Conservation (phyloP, 2,113 vertebrate species). For the Ailuropoda melanoleuca region DNA sequence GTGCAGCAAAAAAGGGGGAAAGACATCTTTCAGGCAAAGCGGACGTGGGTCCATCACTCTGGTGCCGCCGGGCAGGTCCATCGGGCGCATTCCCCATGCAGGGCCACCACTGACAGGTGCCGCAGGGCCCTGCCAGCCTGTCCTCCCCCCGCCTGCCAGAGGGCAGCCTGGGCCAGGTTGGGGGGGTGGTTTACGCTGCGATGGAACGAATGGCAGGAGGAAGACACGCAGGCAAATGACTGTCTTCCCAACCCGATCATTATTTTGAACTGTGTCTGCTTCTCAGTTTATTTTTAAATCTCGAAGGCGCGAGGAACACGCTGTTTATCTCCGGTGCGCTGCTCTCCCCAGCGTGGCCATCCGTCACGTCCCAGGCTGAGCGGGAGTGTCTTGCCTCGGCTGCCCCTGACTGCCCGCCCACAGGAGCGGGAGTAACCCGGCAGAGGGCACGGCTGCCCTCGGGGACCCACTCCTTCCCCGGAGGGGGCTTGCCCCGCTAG, state of each 20-base stretch:
- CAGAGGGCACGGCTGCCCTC: accelerated
- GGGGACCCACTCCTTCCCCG: accelerated
- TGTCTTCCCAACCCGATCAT: neutral
- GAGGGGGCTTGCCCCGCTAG: accelerated
- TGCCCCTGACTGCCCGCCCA: neutral
- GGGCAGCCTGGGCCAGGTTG: neutral
- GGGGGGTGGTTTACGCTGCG: accelerated
- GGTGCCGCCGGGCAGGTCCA: neutral
- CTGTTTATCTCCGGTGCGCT: neutral
- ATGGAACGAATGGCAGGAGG: neutral
- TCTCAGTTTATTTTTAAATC: slow-evolving; percentile 17
- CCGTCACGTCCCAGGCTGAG: accelerated
- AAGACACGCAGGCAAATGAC: neutral
- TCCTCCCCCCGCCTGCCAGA: neutral
- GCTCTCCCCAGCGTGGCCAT: neutral
- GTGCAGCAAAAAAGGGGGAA: neutral
- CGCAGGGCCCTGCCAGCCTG: accelerated
- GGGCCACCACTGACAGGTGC: neutral
- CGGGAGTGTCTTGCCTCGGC: too few relatives aligned
- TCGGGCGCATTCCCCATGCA: neutral
- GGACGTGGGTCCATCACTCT: neutral
- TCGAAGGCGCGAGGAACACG: neutral
- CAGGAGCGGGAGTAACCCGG: accelerated
- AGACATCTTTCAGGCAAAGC: accelerated
- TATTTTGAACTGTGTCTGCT: slow-evolving; percentile 35